Base-by-base conservation (phyloP, 2,113 vertebrate species). In the Vidua macroura region DNA sequence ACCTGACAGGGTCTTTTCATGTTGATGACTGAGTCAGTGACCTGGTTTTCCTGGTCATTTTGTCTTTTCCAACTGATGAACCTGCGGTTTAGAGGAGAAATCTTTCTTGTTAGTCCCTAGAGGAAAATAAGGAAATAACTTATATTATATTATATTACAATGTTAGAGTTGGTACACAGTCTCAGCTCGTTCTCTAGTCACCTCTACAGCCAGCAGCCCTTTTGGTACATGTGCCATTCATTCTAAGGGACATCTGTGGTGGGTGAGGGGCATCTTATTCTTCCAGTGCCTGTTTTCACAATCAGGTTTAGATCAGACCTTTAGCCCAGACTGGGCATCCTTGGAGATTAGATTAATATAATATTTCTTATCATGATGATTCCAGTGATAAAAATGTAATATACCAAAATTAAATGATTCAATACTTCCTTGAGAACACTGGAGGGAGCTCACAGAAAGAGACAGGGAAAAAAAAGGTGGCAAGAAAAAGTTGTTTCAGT, bases 401-500 rank as follows among this genome's bases (percentile, higher is more conserved):
- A 88, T 43, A 70, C 18, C n/a, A 72, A 91, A 82, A 84, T 67
- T 2, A 90, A 90, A 80, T 46, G 2, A 86, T 94, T 88, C 96
- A 86, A 12, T 96, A 86, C 94, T 90, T 93, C 41, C 68, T 64
- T 94, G 74, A 83, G 88, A 93, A 95, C 97, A 95, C 96, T 96
- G 96, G 97, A 96, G 96, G 96, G 97, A 95, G 96, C 95, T 96
- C 94, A 97, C 86, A 95, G 96, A 96, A 97, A 97, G 96, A 95
- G 55, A 84, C 90, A 95, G 44, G 63, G 37, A 41, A 44, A 86
- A 73, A 83, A 75, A 83, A 88, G 33, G 53, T 78, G 78, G 35
- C 39, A 80, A 76, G 62, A 93, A 62, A 75, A 31, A 66, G 8
- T 81, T 88, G 15, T 64, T 74, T 39, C 24, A 69, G 13, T 79